Evolutionary conservation across 2,797 vertebrate species (phyloP).

Genomic region (Enteromius afrohamiltoni): DNA sequence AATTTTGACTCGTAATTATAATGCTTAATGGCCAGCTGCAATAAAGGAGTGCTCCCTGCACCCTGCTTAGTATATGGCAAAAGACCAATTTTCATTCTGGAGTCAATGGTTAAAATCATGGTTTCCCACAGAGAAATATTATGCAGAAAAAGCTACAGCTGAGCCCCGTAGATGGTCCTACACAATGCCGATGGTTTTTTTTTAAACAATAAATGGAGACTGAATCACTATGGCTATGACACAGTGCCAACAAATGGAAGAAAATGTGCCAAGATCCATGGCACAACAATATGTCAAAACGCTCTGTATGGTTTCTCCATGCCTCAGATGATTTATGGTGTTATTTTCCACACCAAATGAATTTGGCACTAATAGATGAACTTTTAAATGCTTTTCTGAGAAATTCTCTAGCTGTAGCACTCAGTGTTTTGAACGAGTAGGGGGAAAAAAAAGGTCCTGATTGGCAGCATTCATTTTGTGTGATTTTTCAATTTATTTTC

Average conservation of each 20-base stretch:
- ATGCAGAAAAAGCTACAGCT: slow-evolving; percentile 63
- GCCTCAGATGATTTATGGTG: slow-evolving; percentile 47
- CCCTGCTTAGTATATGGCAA: slow-evolving; percentile 41
- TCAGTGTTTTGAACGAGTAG: not conserved
- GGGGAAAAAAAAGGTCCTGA: slow-evolving; percentile 15
- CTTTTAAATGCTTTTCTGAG: slow-evolving; percentile 24
- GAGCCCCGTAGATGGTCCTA: slow-evolving; percentile 64
- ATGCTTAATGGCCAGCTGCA: slow-evolving; percentile 46
- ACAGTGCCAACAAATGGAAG: slow-evolving; percentile 50
- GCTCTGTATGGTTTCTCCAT: slow-evolving; percentile 45
- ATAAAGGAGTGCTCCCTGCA: slow-evolving; percentile 41
- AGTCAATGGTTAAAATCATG: slow-evolving; percentile 66
- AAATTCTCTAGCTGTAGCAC: slow-evolving; percentile 9
- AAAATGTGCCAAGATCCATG: slow-evolving; percentile 53
- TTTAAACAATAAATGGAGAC: slow-evolving; percentile 48
- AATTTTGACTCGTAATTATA: slow-evolving; percentile 49
- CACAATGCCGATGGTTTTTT: slow-evolving; percentile 64
- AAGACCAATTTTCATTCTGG: slow-evolving; percentile 55
- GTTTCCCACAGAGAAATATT: slow-evolving; percentile 61
- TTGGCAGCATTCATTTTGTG: slow-evolving; percentile 1
- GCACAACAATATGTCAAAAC: slow-evolving; percentile 52
- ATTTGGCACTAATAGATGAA: slow-evolving; percentile 26
- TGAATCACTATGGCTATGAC: slow-evolving; percentile 42
- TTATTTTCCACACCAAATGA: slow-evolving; percentile 46
- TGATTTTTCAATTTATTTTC: slow-evolving; percentile 2